Evolutionary conservation across 2,113 vertebrate genomes (phyloP).

Genomic region (Hypanus sabinus): DNA sequence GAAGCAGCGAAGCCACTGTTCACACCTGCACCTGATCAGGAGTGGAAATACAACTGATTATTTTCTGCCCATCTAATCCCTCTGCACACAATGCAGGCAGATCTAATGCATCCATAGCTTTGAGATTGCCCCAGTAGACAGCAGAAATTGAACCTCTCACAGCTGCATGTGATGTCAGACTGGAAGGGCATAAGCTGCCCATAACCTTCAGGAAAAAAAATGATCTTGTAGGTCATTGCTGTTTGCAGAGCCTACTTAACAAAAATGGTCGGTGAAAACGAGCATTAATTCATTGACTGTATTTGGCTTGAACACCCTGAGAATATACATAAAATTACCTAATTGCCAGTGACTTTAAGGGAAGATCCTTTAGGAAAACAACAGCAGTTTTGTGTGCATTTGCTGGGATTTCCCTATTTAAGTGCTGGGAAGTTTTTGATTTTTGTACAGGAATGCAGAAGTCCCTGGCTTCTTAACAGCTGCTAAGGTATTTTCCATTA

Average conservation of each 20-base stretch:
- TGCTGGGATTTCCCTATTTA: too few species aligned
- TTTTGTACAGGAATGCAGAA: too few species aligned
- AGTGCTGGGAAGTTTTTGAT: too few species aligned
- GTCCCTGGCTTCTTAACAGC: too few species aligned
- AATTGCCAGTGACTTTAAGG: neutral
- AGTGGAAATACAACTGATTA: neutral
- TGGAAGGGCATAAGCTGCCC: neutral
- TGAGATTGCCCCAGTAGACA: neutral
- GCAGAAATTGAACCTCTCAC: neutral
- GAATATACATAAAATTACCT: neutral
- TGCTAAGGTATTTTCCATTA: too few species aligned
- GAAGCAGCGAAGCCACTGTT: neutral
- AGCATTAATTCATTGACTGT: neutral
- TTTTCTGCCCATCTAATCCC: neutral
- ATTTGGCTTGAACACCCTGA: neutral
- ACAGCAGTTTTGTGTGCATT: too few species aligned
- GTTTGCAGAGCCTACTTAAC: neutral
- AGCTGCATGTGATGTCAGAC: neutral
- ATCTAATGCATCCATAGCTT: neutral
- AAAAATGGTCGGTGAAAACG: neutral
- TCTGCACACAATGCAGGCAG: neutral
- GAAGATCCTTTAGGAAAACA: too few species aligned
- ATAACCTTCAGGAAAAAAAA: neutral
- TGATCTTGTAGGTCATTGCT: neutral
- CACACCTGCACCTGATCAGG: neutral